Base-by-base conservation (phyloP, 2,888 invertebrate genomes). In the Poecilobothrus nobilitatus region DNA sequence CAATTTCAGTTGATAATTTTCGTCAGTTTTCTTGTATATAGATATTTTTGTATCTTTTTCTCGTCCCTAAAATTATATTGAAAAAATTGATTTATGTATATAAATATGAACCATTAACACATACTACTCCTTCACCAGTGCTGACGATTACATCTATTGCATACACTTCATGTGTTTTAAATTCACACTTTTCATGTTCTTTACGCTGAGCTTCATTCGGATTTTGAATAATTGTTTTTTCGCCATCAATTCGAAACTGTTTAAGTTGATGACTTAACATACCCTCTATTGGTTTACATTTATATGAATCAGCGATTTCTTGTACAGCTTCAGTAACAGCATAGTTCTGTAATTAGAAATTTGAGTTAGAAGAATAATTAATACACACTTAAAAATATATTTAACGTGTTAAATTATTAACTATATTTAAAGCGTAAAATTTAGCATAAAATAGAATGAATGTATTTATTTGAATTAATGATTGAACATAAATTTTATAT, bases 71-170 rank as follows among this genome's bases (percentile, higher is more conserved):
- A n/a, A 74, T 77, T 70, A 21, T n/a, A n/a, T n/a, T n/a, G n/a
- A 66, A n/a, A 12, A 15, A 53, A 12, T 27, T 33, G 18, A 33
- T 27, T 37, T 37, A 7, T 37, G 9, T 37, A 8, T 37, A 12
- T 37, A 2, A 12, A 37, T 37, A 7, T 53, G 12, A 67, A 27
- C 27, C 5, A 4, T 27, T 6, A 2, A 67, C 22, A 33, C 87
- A 83, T 83, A 91, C 91, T 81, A 92, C 88, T 77, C 96, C 97
- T 79, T 97, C 97, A 66, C 98, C 98, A 69, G 95, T 91, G 77
- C 96, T 95, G 71, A 99, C 87, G 70, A 99, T 87, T n/a, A 99
- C 94, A 84, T 98, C 98, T 87, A 99, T 92, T 34, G 95, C 97
- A 83, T 97, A 99, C 0, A 97, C 98, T 84, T 99, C 99, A 81